phyloP scores from a whole-genome alignment of 2,797 vertebrate species.

The Lemur catta region DNA sequence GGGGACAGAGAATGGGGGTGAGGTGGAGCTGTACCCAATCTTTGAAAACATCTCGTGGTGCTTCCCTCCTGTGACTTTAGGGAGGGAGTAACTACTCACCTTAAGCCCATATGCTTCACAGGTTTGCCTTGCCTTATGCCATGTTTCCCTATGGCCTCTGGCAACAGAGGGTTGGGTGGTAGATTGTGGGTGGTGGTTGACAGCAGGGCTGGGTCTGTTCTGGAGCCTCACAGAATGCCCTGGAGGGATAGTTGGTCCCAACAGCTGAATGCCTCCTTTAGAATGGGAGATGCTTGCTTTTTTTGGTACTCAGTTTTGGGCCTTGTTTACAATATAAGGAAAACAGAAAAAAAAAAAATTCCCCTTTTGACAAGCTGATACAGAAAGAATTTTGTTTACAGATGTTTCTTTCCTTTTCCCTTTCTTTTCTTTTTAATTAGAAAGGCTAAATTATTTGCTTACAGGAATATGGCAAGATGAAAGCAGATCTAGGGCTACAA shows the following conservation, averaged over 20 bases:
- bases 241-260: not conserved
- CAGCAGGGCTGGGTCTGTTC: not conserved
- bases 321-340: not conserved
- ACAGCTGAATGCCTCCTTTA: not conserved
- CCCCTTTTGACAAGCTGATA: not conserved
- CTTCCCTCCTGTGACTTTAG: not conserved
- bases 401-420: not conserved
- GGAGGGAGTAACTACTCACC: not conserved
- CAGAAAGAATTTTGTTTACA: not conserved
- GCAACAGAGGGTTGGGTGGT: not conserved
- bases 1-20: not conserved
- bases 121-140: not conserved
- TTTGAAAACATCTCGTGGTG: not conserved
- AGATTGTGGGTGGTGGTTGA: not conserved
- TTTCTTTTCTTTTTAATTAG: not conserved
- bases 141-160: not conserved
- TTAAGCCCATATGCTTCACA: not conserved
- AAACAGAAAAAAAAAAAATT: not conserved
- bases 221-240: not conserved
- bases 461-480: not conserved
- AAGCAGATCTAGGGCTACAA: not conserved
- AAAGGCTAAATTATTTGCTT: not conserved
- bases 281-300: not conserved
- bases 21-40: not conserved
- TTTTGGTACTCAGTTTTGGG: not conserved